Percentiles rank a stretch among this genome's conserved stretches.
Evolutionary conservation across 2,113 vertebrate genomes (phyloP).

Genomic region (Sminthopsis crassicaudata): DNA sequence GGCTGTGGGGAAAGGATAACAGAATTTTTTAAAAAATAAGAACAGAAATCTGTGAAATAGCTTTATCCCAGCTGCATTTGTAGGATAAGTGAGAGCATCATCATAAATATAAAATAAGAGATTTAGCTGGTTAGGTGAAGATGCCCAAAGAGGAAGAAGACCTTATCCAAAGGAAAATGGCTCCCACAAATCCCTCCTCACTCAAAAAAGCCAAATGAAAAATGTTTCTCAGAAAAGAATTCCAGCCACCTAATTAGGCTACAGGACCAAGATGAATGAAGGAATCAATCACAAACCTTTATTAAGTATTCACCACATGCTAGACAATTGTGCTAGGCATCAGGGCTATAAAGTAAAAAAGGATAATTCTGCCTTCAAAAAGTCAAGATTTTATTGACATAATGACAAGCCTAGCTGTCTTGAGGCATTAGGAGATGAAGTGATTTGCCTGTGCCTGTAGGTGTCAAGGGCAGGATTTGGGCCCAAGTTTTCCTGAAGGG

Average conservation of each 20-base stretch:
- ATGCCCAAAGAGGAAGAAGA: neutral
- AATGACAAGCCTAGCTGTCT: neutral
- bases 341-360: neutral
- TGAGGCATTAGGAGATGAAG: neutral
- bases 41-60: fast-evolving
- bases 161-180: neutral
- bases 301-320: neutral
- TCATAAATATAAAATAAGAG: neutral
- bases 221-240: neutral
- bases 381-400: neutral
- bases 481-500: neutral
- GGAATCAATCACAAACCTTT: neutral
- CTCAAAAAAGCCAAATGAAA: neutral
- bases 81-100: neutral
- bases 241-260: neutral
- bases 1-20: constrained; percentile 80
- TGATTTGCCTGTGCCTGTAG: neutral
- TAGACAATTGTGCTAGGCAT: neutral
- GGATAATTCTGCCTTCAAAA: neutral
- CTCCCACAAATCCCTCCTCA: neutral
- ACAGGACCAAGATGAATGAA: neutral
- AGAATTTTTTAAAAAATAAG: neutral
- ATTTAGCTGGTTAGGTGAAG: neutral
- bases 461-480: neutral
- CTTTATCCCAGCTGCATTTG: fast-evolving